Evolutionary conservation across 2,888 invertebrate species (phyloP).

Genomic region (Arge pagana): DNA sequence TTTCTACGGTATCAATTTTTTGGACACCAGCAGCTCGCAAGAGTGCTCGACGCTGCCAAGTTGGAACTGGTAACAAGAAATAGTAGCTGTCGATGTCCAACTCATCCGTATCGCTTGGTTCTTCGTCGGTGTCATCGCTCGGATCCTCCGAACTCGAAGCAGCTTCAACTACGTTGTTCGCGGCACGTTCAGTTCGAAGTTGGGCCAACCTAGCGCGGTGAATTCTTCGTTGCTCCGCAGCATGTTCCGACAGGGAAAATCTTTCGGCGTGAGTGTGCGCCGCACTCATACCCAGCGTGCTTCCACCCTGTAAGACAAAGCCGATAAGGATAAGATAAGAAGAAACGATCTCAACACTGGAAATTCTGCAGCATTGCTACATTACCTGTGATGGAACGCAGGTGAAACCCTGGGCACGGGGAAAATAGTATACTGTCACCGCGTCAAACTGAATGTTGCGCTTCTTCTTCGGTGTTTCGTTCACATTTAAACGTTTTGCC

Average conservation of each 20-base stretch:
- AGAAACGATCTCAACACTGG: conserved; percentile 1
- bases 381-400: conserved; percentile 91
- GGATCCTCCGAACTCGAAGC: conserved; percentile 78
- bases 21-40: conserved; percentile 91
- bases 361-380: conserved; percentile 52
- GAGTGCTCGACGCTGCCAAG: conserved; percentile 84
- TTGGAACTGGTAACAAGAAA: conserved; percentile 90
- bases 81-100: conserved; percentile 88
- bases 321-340: not conserved
- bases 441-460: conserved; percentile 86
- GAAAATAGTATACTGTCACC: conserved; percentile 95
- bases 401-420: conserved; percentile 87
- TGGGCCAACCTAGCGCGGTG: conserved; percentile 81
- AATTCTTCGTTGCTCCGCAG: conserved; percentile 82
- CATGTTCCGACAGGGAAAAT: conserved; percentile 87
- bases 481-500: conserved; percentile 54
- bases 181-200: conserved; percentile 71
- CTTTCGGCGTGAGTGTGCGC: conserved; percentile 71
- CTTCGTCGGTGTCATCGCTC: conserved; percentile 80
- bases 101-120: conserved; percentile 81
- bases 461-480: conserved; percentile 69
- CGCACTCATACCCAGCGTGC: conserved; percentile 88
- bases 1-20: conserved; percentile 91
- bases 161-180: conserved; percentile 56
- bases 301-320: conserved; percentile 50